A percentile compares a stretch with the other conserved stretches of the same genome.
phyloP scores from a whole-genome alignment of 2,113 vertebrate species.

The Trachemys scripta region DNA sequence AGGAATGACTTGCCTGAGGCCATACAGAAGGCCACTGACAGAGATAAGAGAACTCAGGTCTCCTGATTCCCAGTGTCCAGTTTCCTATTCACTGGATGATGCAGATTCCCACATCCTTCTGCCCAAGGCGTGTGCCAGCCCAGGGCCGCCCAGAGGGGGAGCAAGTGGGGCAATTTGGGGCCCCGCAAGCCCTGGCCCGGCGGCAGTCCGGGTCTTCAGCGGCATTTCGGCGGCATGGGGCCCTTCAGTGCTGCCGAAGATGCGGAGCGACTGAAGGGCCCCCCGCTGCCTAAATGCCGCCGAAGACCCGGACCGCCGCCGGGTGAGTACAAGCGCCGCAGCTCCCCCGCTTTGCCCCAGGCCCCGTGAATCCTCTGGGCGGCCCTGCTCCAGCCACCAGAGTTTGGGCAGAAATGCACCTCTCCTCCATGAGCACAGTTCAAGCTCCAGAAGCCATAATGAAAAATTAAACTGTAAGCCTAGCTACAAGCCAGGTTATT shows the following conservation, averaged over 20 bases:
- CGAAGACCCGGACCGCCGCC: too few relatives aligned
- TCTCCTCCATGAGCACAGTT: neutral
- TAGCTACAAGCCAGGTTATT: neutral
- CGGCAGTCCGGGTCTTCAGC: too few relatives aligned
- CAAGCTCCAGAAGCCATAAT: neutral
- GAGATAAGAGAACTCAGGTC: neutral
- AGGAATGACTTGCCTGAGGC: neutral
- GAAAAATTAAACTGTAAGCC: neutral
- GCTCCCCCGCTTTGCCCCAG: too few relatives aligned
- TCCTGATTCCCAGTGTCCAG: neutral
- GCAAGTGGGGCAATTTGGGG: too few relatives aligned
- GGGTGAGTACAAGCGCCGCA: too few relatives aligned
- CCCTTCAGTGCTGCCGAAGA: too few relatives aligned
- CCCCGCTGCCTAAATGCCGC: too few relatives aligned
- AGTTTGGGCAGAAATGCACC: neutral
- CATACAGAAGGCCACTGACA: neutral
- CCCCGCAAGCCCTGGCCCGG: too few relatives aligned
- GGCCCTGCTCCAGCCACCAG: neutral
- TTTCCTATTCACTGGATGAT: neutral
- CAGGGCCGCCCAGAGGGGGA: too few relatives aligned
- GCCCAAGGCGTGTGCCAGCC: neutral
- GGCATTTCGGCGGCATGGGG: too few relatives aligned
- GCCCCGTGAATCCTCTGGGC: too few relatives aligned
- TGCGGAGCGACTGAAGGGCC: too few relatives aligned
- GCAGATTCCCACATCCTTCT: fast-evolving